A percentile compares a stretch with the other conserved stretches of the same genome.
Conservation (phyloP, 2,888 invertebrate species). For the Minunthozetes semirufus region DNA sequence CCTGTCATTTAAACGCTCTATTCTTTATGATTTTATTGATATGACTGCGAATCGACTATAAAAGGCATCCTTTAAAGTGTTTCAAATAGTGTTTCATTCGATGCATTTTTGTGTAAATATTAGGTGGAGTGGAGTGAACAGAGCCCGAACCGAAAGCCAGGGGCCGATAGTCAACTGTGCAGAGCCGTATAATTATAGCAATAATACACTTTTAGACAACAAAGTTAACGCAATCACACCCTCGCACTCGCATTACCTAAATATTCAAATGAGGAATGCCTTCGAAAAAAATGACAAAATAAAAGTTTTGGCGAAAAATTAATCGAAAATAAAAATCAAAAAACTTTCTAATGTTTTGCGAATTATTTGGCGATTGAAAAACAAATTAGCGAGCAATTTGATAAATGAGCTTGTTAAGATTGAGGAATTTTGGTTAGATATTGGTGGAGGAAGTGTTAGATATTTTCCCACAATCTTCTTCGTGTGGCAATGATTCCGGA, state of each 20-base stretch:
- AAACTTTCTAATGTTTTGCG: no score
- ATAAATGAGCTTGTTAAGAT: no score
- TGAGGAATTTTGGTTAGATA: no score
- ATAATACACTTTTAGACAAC: background rate
- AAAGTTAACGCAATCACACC: background rate
- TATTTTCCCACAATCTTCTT: background rate
- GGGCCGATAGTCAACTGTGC: background rate
- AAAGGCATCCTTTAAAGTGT: constrained; percentile 17
- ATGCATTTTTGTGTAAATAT: constrained; percentile 24
- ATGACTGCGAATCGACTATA: background rate
- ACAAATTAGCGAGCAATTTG: no score
- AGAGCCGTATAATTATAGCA: constrained; percentile 12
- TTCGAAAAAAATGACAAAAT: no score
- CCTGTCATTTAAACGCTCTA: background rate
- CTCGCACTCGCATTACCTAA: background rate
- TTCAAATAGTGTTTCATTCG: background rate
- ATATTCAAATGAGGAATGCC: no score
- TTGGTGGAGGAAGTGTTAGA: background rate
- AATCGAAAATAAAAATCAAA: no score
- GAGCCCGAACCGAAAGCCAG: background rate
- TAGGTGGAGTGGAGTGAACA: background rate
- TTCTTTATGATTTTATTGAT: background rate
- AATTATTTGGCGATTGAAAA: no score
- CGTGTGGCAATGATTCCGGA: background rate
- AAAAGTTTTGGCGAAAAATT: no score